Conservation (phyloP, 2,797 vertebrate genomes). For the Parauchenoglanis punctatus region DNA sequence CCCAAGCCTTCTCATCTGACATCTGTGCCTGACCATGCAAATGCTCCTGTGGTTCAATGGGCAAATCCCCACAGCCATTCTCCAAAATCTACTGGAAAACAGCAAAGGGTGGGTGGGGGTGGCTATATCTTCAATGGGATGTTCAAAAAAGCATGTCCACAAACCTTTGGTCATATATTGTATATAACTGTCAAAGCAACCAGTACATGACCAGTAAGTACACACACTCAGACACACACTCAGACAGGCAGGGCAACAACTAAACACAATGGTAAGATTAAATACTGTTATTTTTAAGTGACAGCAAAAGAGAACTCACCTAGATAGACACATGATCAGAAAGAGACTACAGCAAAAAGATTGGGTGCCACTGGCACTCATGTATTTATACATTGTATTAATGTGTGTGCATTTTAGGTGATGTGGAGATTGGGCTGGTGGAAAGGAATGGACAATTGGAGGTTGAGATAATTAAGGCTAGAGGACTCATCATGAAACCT, state of each 20-base stretch:
- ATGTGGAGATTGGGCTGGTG: conserved; percentile 92
- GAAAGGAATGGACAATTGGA: conserved; percentile 94
- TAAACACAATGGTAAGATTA: neutral
- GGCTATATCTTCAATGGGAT: too few species aligned
- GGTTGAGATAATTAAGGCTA: conserved; percentile 96
- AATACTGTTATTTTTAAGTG: neutral
- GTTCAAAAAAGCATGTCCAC: neutral
- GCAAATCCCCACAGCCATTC: neutral
- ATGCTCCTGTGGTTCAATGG: neutral
- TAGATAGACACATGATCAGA: neutral
- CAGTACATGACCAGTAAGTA: neutral
- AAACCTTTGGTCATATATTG: neutral
- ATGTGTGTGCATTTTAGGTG: conserved; percentile 75
- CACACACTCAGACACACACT: neutral
- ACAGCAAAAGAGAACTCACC: neutral
- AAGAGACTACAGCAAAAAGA: neutral
- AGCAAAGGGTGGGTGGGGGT: too few species aligned
- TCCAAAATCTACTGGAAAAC: neutral
- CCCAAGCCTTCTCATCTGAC: neutral
- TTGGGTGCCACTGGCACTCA: neutral
- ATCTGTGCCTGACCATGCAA: neutral
- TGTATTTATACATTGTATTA: neutral
- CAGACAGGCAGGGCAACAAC: neutral
- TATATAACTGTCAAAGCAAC: neutral
- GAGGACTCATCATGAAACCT: conserved; percentile 92